Base-by-base conservation (phyloP, 2,888 invertebrate species). In the Hoplodrina ambigua region DNA sequence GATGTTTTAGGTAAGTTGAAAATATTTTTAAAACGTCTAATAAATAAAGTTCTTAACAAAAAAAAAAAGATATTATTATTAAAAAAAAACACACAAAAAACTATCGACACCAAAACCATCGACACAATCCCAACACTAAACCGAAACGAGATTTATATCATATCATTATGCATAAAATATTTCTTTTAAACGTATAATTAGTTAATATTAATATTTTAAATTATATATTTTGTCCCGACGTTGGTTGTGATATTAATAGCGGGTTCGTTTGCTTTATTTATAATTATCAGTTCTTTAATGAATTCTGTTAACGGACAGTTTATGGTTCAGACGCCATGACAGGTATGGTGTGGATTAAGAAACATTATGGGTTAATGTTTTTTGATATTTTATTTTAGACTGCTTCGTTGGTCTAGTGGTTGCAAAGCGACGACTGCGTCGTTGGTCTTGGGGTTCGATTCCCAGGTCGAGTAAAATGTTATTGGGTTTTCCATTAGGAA, bases 161-260 rank as follows among this genome's bases (percentile, higher is more conserved):
- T 91, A 93, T 95, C 95, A 96, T 95, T 96, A 95, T 92, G 92
- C 93, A 94, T 95, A 94, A 95, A 94, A 95, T 95, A 96, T 96
- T 94, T 95, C 94, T 93, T 94, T 94, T 93, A 94, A 94, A 91
- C 93, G 91, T 95, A 95, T 95, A 94, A 95, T 96, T 95, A 96
- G 94, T 88, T 93, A 94, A 94, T 95, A 96, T 95, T 95, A 95
- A 95, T 95, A 95, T 94, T 94, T 93, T 94, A 94, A 95, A 94
- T 94, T 94, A 94, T 93, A 91, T 87, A 85, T 85, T 86, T 77
- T 86, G 86, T 77, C 89, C 82, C 78, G 78, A 85, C 90, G 84
- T 86, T 80, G 88, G 88, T 86, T 83, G 85, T 77, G 82, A 81
- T 82, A 84, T 81, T 78, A 83, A 80, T 86, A 85, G 87, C 86